Base-by-base conservation (phyloP, 2,797 vertebrate genomes). In the Florisuga fusca region DNA sequence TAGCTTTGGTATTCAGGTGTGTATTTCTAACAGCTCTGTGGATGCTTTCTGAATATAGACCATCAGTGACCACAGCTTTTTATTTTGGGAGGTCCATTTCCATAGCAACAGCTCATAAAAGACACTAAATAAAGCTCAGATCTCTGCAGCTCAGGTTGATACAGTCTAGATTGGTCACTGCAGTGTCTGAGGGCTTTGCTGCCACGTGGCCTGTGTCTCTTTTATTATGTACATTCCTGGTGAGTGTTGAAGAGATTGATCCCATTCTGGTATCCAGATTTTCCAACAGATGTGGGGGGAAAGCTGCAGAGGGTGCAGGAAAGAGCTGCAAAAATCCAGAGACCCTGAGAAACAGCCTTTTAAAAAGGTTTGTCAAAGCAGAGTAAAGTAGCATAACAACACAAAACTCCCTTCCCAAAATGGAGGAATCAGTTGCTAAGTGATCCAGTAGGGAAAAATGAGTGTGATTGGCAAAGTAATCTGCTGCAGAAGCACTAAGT, bases 161-260 rank as follows among this genome's bases (percentile, higher is more conserved):
- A 29, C 59, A 45, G 92, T 46, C 74, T 34, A 7, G 8, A 50
- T 71, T 58, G 89, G 94, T 48, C 87, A 66, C 36, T 20, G 81
- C 81, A 78, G 89, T 1, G 78, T 8, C 89, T 95, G 96, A 96
- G 89, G 82, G 96, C 95, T 96, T 81, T 19, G 82, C 93, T 88
- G 95, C 94, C 94, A 96, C 87, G 94, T 96, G 95, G 94, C 94
- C 94, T 96, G 75, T 92, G 93, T 96, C 95, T 96, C 38, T 76
- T 96, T 96, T 96, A 96, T 94, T 67, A 91, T 46, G 82, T 92
- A 96, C 94, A 95, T 96, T 94, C 94, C 46, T 95, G 94, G 57
- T 96, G 96, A 96, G 96, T 96, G 95, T 94, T 96, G 93, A 82
- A 69, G 61, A 95, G 95, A 96, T 91, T 96, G 94, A 96, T 95